These are phyloP conservation scores for Eumeta japonica DNA, from an alignment of 1,140 invertebrate genomes.

Conservation along the genomic window DNA sequence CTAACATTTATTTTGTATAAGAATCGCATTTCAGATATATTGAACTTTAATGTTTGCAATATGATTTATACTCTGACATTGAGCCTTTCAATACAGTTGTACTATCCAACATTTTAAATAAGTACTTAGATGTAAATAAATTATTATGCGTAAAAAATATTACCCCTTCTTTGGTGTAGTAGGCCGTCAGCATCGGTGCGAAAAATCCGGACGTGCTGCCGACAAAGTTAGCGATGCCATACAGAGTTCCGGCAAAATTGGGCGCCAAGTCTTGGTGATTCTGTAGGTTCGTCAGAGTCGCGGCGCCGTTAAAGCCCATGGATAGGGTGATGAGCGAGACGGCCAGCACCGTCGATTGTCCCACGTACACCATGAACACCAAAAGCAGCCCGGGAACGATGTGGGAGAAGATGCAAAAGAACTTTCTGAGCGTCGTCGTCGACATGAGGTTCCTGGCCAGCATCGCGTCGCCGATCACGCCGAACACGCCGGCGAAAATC, in stretches of 20 bases:
- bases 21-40: neutral
- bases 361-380: constrained; percentile 64
- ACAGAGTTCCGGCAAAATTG: constrained; percentile 76
- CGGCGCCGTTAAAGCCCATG: constrained; percentile 79
- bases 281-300: constrained; percentile 77
- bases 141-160: constrained; percentile 9
- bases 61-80: no score
- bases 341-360: constrained; percentile 63
- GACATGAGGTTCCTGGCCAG: constrained; percentile 59
- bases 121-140: neutral
- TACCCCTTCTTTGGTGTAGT: constrained; percentile 65
- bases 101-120: neutral
- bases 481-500: constrained; percentile 65
- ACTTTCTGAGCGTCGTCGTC: constrained; percentile 66
- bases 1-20: neutral
- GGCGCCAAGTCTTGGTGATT: constrained; percentile 81
- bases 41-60: no score
- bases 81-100: neutral
- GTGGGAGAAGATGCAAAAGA: constrained; percentile 71
- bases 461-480: constrained; percentile 65
- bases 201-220: constrained; percentile 74
- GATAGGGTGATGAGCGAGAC: constrained; percentile 71
- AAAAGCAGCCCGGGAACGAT: constrained; percentile 69
- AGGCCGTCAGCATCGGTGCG: constrained; percentile 68
- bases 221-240: constrained; percentile 72